Base-by-base conservation (phyloP, 2,888 invertebrate species). In the Tenthredo amoena region DNA sequence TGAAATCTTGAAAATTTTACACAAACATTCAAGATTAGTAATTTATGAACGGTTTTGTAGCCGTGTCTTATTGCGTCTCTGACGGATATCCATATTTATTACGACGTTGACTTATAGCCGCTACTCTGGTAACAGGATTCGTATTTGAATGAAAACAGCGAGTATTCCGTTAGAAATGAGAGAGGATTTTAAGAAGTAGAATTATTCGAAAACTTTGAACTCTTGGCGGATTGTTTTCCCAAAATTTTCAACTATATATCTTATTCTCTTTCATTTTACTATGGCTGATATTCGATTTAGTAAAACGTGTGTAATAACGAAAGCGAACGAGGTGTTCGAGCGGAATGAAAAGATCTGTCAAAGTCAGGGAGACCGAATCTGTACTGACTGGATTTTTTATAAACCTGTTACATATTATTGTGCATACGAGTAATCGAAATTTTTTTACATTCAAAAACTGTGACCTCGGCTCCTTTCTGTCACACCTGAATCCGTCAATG, bases 71-170 rank as follows among this genome's bases (percentile, higher is more conserved):
- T 40, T 21, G 43, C 43, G 43, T 21, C 43, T 43, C 72, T 74
- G 72, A 43, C 72, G 72, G 72, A 74, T 74, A 74, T 74, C 43
- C 72, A 43, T 74, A 74, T 74, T 74, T 74, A 43, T 26, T 43
- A 74, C 43, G 72, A 74, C 72, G 72, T 74, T 74, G 72, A 74
- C 43, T 40, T 43, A 43, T 21, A n/a, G 31, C 72, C 43, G 18
- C 5, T 74, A 74, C 62, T 26, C 18, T 37, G 72, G 40, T 74
- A 74, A 74, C 37, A 43, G 72, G 43, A 74, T 74, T 74, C 21
- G 72, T n/a, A 55, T n/a, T 34, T 31, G n/a, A 15, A 18, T 21
- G 34, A n/a, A 34, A 31, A 71, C 12, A 62, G 37, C n/a, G 71
- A 12, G 37, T 34, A 71, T 71, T 9, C 3, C 7, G 18, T 37